phyloP scores from a whole-genome alignment of 2,797 vertebrate genomes.

The Oryzias sinensis region DNA sequence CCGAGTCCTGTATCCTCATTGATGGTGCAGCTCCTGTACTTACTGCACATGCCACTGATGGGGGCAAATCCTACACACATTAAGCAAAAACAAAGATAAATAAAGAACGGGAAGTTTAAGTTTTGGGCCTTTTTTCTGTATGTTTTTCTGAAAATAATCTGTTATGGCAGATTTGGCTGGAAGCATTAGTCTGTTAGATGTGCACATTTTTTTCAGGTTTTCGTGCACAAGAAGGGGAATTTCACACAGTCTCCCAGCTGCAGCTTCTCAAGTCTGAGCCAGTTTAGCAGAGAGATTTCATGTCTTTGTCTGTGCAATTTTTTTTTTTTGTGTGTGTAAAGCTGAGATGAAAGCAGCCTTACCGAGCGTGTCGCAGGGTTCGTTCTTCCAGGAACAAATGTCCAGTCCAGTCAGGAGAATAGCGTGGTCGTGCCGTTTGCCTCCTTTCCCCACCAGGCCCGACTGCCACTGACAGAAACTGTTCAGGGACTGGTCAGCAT shows the following conservation, averaged over 20 bases:
- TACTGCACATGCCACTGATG: constrained; percentile 99
- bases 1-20: constrained; percentile 97
- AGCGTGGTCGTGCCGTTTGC: constrained; percentile 94
- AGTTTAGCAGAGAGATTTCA: neutral
- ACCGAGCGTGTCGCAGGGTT: constrained; percentile 96
- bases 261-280: constrained; percentile 18
- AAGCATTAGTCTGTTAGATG: constrained; percentile 19
- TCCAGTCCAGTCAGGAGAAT: constrained; percentile 94
- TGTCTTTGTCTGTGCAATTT: too few species aligned
- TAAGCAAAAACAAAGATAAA: neutral
- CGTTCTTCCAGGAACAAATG: constrained; percentile 99
- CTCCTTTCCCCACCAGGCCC: constrained; percentile 88
- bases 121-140: neutral
- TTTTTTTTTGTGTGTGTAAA: neutral
- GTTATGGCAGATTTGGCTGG: constrained; percentile 28
- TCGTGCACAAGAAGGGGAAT: constrained; percentile 18
- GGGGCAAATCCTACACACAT: constrained; percentile 89
- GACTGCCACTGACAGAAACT: constrained; percentile 99
- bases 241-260: constrained; percentile 33
- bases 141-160: constrained; percentile 28
- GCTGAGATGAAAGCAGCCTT: constrained; percentile 24
- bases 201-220: neutral
- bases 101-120: neutral
- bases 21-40: constrained; percentile 97
- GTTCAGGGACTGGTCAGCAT: constrained; percentile 95